Evolutionary conservation across 2,888 invertebrate species (phyloP).

Genomic region (Nomada ferruginata): DNA sequence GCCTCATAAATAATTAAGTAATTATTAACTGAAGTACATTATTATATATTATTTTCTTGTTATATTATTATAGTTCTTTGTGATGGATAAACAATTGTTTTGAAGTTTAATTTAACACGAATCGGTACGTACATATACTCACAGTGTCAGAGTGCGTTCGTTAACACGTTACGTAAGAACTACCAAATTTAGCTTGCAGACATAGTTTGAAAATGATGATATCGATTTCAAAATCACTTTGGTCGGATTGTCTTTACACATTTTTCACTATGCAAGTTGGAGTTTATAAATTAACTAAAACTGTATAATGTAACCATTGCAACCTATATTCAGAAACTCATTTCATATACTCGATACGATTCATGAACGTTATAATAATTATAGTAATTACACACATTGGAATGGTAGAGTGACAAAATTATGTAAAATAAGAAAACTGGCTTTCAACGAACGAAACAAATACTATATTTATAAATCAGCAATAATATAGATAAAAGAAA

Average conservation of each 20-base stretch:
- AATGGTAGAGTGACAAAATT: background rate
- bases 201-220: constrained; percentile 80
- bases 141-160: constrained; percentile 74
- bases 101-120: constrained; percentile 49
- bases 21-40: background rate
- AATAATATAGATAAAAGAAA: background rate
- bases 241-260: background rate
- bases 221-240: constrained; percentile 79
- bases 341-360: no score
- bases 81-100: constrained; percentile 3
- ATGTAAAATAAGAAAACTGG: background rate
- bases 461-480: background rate
- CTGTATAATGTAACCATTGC: no score
- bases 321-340: no score
- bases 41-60: background rate
- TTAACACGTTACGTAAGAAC: constrained; percentile 78
- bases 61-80: no score
- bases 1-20: background rate
- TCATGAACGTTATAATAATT: background rate
- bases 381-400: background rate
- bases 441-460: background rate
- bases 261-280: background rate
- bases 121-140: constrained; percentile 39
- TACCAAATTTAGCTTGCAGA: constrained; percentile 80
- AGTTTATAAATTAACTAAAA: no score